Base-by-base conservation (phyloP, 2,113 vertebrate species). In the Psammodynastes pulverulentus region DNA sequence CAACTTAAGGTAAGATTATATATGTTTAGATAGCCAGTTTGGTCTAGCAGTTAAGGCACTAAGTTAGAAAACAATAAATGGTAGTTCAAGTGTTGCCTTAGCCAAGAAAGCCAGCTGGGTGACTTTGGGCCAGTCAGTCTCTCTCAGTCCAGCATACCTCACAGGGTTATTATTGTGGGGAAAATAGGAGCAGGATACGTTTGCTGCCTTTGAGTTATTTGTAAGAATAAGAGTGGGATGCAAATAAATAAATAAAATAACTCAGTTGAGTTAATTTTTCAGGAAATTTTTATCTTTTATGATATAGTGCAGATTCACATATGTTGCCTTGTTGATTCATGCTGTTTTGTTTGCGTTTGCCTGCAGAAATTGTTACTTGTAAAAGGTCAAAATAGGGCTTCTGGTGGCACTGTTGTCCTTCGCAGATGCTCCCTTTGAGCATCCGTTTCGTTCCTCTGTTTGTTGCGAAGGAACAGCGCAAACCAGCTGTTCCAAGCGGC, bases 331-430 rank as follows among this genome's bases (percentile, higher is more conserved):
- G 95, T 94, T 94, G 91, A 34, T 88, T 92, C 89, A 91, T 94
- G 91, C 87, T 87, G 88, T 92, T 95, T 97, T 95, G 91, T 92
- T 95, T 95, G 94, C 96, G 90, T 96, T 96, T 95, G 92, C 95
- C 96, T 95, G 93, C 34, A 93, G 86, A 92, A 90, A 94, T 58
- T 94, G 92, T 94, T 51, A 87, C 86, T 92, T 87, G 93, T 93
- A 95, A 93, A 95, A 92, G 92, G 1, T 94, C 62, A 89, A 95
- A 94, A 94, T 93, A n/a, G n/a, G n/a, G n/a, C n/a, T n/a, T n/a
- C n/a, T n/a, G n/a, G n/a, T n/a, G n/a, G n/a, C n/a, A n/a, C n/a
- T n/a, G n/a, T n/a, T n/a, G n/a, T n/a, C n/a, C n/a, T n/a, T n/a
- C n/a, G n/a, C n/a, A n/a, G n/a, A n/a, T n/a, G n/a, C n/a, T n/a